Conservation (phyloP, 2,888 invertebrate species). For the Drosophila acutilabella region DNA sequence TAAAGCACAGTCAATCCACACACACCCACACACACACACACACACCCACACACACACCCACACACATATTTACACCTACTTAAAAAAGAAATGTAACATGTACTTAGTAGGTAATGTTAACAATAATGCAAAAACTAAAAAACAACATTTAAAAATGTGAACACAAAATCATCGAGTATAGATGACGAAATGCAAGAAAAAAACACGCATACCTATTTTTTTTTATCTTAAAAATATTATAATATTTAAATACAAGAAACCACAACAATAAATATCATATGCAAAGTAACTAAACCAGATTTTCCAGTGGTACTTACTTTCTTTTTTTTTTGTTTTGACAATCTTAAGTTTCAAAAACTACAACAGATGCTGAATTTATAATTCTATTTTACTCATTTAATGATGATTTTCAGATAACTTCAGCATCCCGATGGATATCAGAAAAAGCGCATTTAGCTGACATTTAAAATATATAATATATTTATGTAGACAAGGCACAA, state of each 20-base stretch:
- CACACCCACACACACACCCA: constrained; percentile 8
- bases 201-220: constrained; percentile 59
- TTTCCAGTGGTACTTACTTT: constrained; percentile 13
- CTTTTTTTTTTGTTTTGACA: not conserved
- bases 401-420: too few species aligned
- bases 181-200: constrained; percentile 24
- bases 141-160: not conserved
- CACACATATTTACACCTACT: constrained; percentile 13
- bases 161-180: constrained; percentile 33
- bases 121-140: constrained; percentile 21
- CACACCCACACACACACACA: constrained; percentile 18
- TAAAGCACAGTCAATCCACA: constrained; percentile 54
- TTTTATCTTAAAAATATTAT: constrained; percentile 62
- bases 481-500: constrained; percentile 42
- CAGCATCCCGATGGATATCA: too few species aligned
- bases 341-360: too few species aligned
- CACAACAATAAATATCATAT: constrained; percentile 76
- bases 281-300: constrained; percentile 48
- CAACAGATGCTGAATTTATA: too few species aligned
- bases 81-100: constrained; percentile 34
- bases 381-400: too few species aligned
- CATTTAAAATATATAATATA: constrained; percentile 9
- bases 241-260: constrained; percentile 68
- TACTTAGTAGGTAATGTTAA: constrained; percentile 28
- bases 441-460: not conserved